Evolutionary conservation across 2,113 vertebrate species (phyloP), one percentile per base, ranked within the genome.

Genomic region (Amazona guildingii): DNA sequence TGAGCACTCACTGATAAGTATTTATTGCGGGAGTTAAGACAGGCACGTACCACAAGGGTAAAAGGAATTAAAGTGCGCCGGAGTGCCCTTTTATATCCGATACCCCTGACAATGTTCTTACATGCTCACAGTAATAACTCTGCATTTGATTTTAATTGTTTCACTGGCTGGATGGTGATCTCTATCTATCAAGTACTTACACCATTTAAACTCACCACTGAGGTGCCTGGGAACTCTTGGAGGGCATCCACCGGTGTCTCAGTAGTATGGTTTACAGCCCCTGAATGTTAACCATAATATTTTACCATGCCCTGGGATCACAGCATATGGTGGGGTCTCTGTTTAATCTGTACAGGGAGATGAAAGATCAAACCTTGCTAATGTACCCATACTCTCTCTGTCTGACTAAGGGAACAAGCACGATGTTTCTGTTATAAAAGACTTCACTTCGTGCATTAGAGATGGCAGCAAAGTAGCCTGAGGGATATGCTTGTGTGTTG

Each of bases 11-110:
- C 81, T 67, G 93, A 93, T 80, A 88, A 89, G 85, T 69, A 96
- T 97, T 97, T 97, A 95, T 72, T 91, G 59, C 4, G 7, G 67
- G 74, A 97, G 94, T 88, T 66, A 83, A 92, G 90, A 79, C 23
- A 83, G 48, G 90, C 64, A 88, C 14, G 25, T 12, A 83, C 39
- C 48, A 73, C 0, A 10, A 92, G 28, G 8, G 6, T 35, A 91
- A 91, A 90, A 88, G n/a, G 86, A 96, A 76, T 85, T 46, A 90
- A 90, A 69, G 61, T 11, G 61, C 49, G 52, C 3, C 3, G 46
- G 72, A 90, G 61, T 76, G 85, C 51, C 79, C 67, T 83, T 93
- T 86, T 77, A n/a, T 70, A 83, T 41, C 61, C 24, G 43, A 18
- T 43, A 39, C 37, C 91, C 85, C 75, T 59, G 85, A 51, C 59